These are phyloP conservation scores for Acrobasis consociella DNA, from an alignment of 2,888 invertebrate species.

Conservation along the genomic window DNA sequence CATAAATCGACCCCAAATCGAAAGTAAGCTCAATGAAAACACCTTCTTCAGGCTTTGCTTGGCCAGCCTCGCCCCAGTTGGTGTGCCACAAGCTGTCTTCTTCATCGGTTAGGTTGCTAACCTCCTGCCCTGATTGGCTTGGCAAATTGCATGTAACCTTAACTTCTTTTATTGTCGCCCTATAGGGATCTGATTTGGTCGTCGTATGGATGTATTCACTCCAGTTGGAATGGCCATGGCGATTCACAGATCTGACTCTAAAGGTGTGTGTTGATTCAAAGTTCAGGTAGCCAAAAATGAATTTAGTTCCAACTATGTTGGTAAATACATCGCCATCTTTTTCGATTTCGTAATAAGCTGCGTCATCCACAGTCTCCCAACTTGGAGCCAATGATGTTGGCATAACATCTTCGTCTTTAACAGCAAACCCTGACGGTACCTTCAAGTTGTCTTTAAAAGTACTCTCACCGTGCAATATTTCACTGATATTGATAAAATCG, in stretches of 20 bases:
- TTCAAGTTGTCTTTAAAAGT: conserved; percentile 37
- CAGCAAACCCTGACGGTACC: conserved; percentile 46
- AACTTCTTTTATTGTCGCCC: conserved; percentile 48
- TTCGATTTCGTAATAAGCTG: conserved; percentile 63
- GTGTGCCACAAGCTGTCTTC: conserved; percentile 55
- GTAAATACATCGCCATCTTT: conserved; percentile 60
- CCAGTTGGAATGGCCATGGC: conserved; percentile 61
- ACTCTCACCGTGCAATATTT: conserved; percentile 46
- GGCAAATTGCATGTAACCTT: conserved; percentile 51
- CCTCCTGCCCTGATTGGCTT: conserved; percentile 49
- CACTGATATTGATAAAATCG: conserved; percentile 47
- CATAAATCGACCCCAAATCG: conserved; percentile 45
- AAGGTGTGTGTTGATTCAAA: conserved; percentile 54
- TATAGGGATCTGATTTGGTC: conserved; percentile 51
- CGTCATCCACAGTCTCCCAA: conserved; percentile 50
- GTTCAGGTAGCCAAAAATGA: conserved; percentile 53
- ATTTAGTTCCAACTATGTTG: conserved; percentile 48
- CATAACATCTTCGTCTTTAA: conserved; percentile 43
- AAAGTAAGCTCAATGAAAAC: conserved; percentile 49
- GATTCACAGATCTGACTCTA: conserved; percentile 56
- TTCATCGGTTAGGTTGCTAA: conserved; percentile 47
- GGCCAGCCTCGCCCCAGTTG: conserved; percentile 43
- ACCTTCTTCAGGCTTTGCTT: conserved; percentile 39
- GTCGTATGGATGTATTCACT: conserved; percentile 50
- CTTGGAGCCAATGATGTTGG: conserved; percentile 49